A percentile compares a stretch with the other conserved stretches of the same genome.
Evolutionary conservation across 2,113 vertebrate genomes (phyloP).

Genomic region (Amphilophus citrinellus): DNA sequence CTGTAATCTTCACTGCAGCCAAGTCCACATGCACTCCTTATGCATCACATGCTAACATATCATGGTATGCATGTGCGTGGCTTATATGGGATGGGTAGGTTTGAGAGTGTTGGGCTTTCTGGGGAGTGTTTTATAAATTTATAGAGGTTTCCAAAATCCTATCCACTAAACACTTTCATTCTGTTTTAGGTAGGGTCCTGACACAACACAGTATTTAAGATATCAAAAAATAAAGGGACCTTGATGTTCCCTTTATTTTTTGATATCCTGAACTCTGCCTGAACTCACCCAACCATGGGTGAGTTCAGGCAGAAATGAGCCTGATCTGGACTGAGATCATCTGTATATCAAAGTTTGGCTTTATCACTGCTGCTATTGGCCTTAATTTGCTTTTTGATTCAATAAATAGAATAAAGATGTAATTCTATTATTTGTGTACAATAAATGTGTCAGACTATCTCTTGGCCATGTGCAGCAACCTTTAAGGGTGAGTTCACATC

Average conservation of each 20-base stretch:
- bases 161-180: not conserved
- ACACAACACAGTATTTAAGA: not conserved
- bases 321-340: not conserved
- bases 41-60: slow-evolving; percentile 65
- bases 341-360: not conserved
- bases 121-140: slow-evolving; percentile 10
- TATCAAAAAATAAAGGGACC: not conserved
- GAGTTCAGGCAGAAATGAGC: not conserved
- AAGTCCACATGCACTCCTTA: slow-evolving; percentile 55
- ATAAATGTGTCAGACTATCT: not conserved
- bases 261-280: too few relatives aligned
- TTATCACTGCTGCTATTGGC: not conserved
- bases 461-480: not conserved
- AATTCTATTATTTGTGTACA: not conserved
- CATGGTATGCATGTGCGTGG: slow-evolving; percentile 39
- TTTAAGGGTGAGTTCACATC: too few relatives aligned
- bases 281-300: not conserved
- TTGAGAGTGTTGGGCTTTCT: slow-evolving; percentile 16
- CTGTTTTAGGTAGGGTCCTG: not conserved
- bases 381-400: too few relatives aligned
- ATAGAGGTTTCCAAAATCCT: not conserved
- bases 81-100: slow-evolving; percentile 24
- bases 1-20: slow-evolving; percentile 52
- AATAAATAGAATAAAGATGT: too few relatives aligned
- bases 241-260: too few relatives aligned